Conservation (phyloP, 2,888 invertebrate species). For the Aquatica leii region DNA sequence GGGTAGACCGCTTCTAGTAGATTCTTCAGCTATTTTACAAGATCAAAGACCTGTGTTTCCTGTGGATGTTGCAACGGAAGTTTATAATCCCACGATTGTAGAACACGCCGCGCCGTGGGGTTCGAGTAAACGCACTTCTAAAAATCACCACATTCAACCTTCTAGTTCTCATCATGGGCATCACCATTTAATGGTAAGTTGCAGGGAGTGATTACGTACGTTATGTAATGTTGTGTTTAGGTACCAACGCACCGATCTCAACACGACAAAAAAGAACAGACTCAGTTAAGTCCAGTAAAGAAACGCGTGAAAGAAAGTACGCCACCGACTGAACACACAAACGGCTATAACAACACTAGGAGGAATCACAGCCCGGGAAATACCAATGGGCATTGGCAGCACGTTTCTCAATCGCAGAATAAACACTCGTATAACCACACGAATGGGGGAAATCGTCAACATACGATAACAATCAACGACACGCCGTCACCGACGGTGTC, state of each 20-base stretch:
- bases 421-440: slow-evolving; percentile 50
- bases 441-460: slow-evolving; percentile 66
- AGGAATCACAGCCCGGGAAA: slow-evolving; percentile 54
- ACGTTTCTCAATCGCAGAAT: slow-evolving; percentile 42
- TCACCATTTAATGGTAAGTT: slow-evolving; percentile 56
- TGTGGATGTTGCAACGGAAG: slow-evolving; percentile 65
- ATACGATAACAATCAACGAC: slow-evolving; percentile 94
- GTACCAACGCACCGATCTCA: slow-evolving; percentile 58
- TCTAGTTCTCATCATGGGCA: slow-evolving; percentile 49
- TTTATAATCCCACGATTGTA: slow-evolving; percentile 66
- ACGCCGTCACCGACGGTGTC: slow-evolving; percentile 95
- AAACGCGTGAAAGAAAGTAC: slow-evolving; percentile 96
- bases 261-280: slow-evolving; percentile 83
- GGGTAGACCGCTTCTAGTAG: slow-evolving; percentile 80
- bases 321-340: slow-evolving; percentile 71
- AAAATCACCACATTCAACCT: slow-evolving; percentile 70
- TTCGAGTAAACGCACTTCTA: slow-evolving; percentile 62
- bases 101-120: slow-evolving; percentile 62
- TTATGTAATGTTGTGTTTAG: slow-evolving; percentile 17
- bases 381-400: slow-evolving; percentile 61
- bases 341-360: slow-evolving; percentile 47
- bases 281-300: slow-evolving; percentile 95
- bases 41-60: slow-evolving; percentile 71
- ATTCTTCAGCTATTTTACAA: slow-evolving; percentile 77
- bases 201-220: background rate